Percentiles rank a stretch among this genome's conserved stretches.
Conservation (phyloP, 1,140 invertebrate species). For the Acyrthosiphon pisum region DNA sequence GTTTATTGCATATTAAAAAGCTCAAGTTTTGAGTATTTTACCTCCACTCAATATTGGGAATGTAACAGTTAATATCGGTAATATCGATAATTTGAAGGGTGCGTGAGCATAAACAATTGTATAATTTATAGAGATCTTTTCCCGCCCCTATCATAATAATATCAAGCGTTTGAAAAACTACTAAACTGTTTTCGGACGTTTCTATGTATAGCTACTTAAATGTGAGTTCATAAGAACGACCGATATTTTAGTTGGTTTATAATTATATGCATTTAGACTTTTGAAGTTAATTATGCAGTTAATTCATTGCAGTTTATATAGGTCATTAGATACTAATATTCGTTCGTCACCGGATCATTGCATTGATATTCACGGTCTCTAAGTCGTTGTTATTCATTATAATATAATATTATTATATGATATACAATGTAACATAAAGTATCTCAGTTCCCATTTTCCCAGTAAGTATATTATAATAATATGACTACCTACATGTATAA, state of each 20-base stretch:
- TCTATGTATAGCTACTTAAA: too few relatives aligned
- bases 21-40: not conserved
- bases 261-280: too few relatives aligned
- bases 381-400: not conserved
- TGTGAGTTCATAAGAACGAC: too few relatives aligned
- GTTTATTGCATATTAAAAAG: not conserved
- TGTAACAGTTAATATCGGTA: not conserved
- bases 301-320: too few relatives aligned
- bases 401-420: not conserved
- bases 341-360: not conserved
- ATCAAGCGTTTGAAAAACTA: not conserved
- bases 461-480: not conserved
- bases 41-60: not conserved
- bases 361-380: not conserved
- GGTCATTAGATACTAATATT: not conserved
- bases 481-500: not conserved
- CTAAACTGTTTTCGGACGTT: too few relatives aligned
- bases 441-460: not conserved
- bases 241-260: too few relatives aligned
- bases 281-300: too few relatives aligned
- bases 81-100: not conserved
- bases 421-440: not conserved
- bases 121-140: not conserved
- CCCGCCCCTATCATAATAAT: not conserved
- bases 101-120: not conserved